Base-by-base conservation (phyloP, 2,888 invertebrate genomes). In the Ceriagrion tenellum region DNA sequence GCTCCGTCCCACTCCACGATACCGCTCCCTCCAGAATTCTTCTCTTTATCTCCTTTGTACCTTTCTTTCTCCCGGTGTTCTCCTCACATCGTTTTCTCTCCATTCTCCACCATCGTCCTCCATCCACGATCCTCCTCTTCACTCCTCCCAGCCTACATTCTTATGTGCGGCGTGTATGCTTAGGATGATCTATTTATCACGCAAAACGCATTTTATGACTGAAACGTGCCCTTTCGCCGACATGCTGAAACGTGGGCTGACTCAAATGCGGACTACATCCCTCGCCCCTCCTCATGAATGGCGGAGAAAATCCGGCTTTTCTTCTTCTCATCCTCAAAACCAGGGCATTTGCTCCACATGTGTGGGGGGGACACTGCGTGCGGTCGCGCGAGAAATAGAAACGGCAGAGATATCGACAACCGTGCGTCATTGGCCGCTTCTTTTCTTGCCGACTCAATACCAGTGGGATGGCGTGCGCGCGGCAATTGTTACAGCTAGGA, bases 181-280 rank as follows among this genome's bases (percentile, higher is more conserved):
- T 35, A 81, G 81, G 81, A 35, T 81, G 81, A 81, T 81, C 81
- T 81, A 81, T 81, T 81, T 81, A 81, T 81, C 81, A 81, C 12
- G 81, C 81, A 81, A 81, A 81, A 81, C 81, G 81, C 81, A 81
- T 81, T 81, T 81, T 81, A 81, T 81, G 81, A 81, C 81, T 81
- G 35, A 81, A 81, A 81, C 69, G 69, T 69, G 69, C 69, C 69
- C 69, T 69, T 47, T 26, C 69, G 69, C 69, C 69, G n/a, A 69
- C 69, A n/a, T 69, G 69, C 69, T n/a, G 69, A 69, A 69, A 69
- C 81, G 81, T 81, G 81, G 30, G 81, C 35, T 35, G 81, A 81
- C 81, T 81, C 26, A 35, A 35, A 81, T 81, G 81, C 0, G 30
- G n/a, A 69, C 69, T 12, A 13, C 69, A 10, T 8, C 2, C 47